Base-by-base conservation (phyloP, 2,888 invertebrate genomes). In the Ophion obscuratus region DNA sequence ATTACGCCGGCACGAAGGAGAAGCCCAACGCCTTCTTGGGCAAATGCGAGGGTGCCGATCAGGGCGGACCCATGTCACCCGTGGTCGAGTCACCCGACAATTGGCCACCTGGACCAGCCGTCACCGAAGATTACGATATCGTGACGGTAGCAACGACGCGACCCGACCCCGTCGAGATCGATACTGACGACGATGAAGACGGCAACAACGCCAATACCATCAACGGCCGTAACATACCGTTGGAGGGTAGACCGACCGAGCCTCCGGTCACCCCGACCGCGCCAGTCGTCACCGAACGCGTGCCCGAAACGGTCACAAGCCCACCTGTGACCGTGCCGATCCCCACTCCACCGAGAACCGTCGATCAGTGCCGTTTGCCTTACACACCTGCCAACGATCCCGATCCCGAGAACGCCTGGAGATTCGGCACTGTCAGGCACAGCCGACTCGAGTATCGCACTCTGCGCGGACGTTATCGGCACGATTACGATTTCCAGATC, bases 381-480 rank as follows among this genome's bases (percentile, higher is more conserved):
- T 95, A 92, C 92, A 95, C 95, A 85, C 96, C 95, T 81, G 94
- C 93, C 0, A 87, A 87, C 0, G 95, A 95, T 85, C 94, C 95
- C 7, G 95, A 96, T 0, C 94, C 95, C 3, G 94, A 94, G 0
- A 95, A 95, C 88, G 96, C 96, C 0, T 96, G 95, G 91, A 94
- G 96, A 93, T 96, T 96, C 88, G 97, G 96, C 70, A 96, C 96
- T 0, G 95, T 95, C 31, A 95, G 95, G 86, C 95, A 96, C 93
- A 97, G 97, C 89, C 96, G 97, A 85, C 95, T 97, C 68, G 97
- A 98, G 92, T 98, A 96, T 92, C 94, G 94, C 31, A 95, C 95
- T 67, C 87, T 95, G 0, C 92, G 94, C 53, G 95, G 94, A 10
- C 95, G 96, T 79, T 95, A 96, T 90, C 95, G 95, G 73, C 96